These are phyloP conservation scores for Drosophila sp. DNA, from an alignment of 1,140 invertebrate genomes.

Conservation along the genomic window DNA sequence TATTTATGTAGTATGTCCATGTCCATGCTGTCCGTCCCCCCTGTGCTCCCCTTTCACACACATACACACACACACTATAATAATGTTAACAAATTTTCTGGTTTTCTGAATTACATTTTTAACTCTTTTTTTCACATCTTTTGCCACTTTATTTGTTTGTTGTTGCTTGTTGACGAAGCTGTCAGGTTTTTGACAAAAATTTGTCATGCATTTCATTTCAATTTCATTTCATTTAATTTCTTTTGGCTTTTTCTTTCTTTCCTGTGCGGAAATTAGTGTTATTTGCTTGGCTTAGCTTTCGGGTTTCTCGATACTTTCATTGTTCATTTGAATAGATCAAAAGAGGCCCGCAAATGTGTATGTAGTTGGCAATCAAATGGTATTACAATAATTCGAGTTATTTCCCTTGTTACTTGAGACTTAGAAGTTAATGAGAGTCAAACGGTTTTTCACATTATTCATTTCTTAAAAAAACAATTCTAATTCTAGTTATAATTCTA, in stretches of 20 bases:
- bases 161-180: slow-evolving; percentile 6
- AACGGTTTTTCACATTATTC: no score
- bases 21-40: neutral
- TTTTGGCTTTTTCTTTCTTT: slow-evolving; percentile 22
- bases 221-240: slow-evolving; percentile 48
- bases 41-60: no score
- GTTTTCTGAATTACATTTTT: slow-evolving; percentile 21
- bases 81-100: slow-evolving; percentile 23
- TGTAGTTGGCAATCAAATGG: no score
- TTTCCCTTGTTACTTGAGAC: no score
- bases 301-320: slow-evolving; percentile 20
- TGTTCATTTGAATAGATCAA: slow-evolving; percentile 20
- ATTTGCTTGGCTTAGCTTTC: slow-evolving; percentile 28
- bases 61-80: neutral
- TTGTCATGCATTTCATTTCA: slow-evolving; percentile 60
- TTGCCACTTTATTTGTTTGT: slow-evolving; percentile 17
- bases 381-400: no score
- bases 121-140: neutral
- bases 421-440: no score
- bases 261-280: slow-evolving; percentile 41
- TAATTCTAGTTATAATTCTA: no score
- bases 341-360: neutral
- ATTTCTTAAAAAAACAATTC: no score
- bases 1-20: neutral
- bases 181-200: slow-evolving; percentile 26